A percentile compares a stretch with the other conserved stretches of the same genome.
Conservation (phyloP, 2,797 vertebrate species). For the Simalia tracyae region DNA sequence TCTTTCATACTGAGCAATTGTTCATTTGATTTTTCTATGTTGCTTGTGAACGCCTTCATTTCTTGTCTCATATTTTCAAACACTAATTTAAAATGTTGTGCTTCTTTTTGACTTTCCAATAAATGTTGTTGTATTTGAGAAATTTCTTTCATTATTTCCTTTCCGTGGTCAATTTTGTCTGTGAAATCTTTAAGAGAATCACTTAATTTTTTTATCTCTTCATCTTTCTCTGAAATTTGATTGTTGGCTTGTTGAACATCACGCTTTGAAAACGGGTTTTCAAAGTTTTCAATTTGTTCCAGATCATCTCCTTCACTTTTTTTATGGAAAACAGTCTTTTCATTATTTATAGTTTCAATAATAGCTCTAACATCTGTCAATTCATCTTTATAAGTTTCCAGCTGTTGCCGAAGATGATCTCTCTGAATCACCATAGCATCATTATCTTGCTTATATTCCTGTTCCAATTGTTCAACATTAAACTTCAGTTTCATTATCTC, state of each 20-base stretch:
- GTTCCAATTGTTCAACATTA: constrained; percentile 46
- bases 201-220: constrained; percentile 64
- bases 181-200: constrained; percentile 54
- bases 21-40: constrained; percentile 62
- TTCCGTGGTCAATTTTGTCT: constrained; percentile 62
- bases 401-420: constrained; percentile 55
- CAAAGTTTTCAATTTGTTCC: constrained; percentile 63
- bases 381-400: constrained; percentile 54
- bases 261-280: constrained; percentile 11
- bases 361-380: constrained; percentile 52
- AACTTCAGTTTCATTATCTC: constrained; percentile 56
- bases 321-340: constrained; percentile 59
- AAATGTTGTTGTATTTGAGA: constrained; percentile 39
- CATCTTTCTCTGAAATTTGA: constrained; percentile 67
- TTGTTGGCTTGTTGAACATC: constrained; percentile 64
- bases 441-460: constrained; percentile 52
- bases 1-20: constrained; percentile 64
- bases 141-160: constrained; percentile 39
- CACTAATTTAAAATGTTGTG: constrained; percentile 56
- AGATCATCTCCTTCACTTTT: constrained; percentile 50
- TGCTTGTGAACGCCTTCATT: constrained; percentile 63
- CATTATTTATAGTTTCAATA: constrained; percentile 48
- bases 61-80: constrained; percentile 72
- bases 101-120: constrained; percentile 54
- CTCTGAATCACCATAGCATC: constrained; percentile 54